A percentile compares a stretch with the other conserved stretches of the same genome.
phyloP scores from a whole-genome alignment of 2,113 vertebrate genomes.

The Dicrurus megarhynchus region DNA sequence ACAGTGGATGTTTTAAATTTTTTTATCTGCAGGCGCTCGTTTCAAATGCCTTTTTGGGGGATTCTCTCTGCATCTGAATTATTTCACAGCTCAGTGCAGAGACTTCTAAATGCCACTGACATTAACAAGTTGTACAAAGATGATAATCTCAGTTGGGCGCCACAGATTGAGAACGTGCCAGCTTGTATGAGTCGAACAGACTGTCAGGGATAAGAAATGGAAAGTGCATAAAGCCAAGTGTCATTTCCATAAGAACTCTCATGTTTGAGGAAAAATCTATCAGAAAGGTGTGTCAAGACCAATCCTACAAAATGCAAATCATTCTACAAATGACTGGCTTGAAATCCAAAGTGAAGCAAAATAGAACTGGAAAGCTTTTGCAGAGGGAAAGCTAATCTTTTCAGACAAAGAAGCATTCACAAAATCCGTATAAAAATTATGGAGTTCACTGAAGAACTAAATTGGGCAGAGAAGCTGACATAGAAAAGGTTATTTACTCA shows the following conservation, averaged over 20 bases:
- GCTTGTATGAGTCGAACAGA: background rate
- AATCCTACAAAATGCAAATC: slow-evolving; percentile 35
- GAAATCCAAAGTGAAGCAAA: background rate
- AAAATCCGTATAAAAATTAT: background rate
- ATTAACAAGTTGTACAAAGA: slow-evolving; percentile 56
- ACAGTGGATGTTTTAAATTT: background rate
- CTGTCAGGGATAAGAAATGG: slow-evolving; percentile 28
- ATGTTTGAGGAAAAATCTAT: slow-evolving; percentile 17
- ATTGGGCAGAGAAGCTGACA: background rate
- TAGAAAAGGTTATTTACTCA: background rate
- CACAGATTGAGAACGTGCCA: background rate
- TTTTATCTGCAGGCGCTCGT: background rate
- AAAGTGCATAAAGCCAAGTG: slow-evolving; percentile 46
- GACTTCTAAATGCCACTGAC: slow-evolving; percentile 57
- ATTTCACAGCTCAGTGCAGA: slow-evolving; percentile 33
- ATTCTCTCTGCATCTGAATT: slow-evolving; percentile 38
- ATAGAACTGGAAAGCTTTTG: background rate
- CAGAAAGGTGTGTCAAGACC: slow-evolving; percentile 32
- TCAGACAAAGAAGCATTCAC: background rate
- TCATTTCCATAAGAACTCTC: slow-evolving; percentile 35
- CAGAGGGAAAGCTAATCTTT: background rate
- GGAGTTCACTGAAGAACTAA: background rate
- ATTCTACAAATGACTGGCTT: background rate
- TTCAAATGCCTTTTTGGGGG: background rate
- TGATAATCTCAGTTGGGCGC: slow-evolving; percentile 23